Percentiles rank a stretch among this genome's conserved stretches.
Evolutionary conservation across 2,113 vertebrate species (phyloP).

Genomic region (Labeo catla): DNA sequence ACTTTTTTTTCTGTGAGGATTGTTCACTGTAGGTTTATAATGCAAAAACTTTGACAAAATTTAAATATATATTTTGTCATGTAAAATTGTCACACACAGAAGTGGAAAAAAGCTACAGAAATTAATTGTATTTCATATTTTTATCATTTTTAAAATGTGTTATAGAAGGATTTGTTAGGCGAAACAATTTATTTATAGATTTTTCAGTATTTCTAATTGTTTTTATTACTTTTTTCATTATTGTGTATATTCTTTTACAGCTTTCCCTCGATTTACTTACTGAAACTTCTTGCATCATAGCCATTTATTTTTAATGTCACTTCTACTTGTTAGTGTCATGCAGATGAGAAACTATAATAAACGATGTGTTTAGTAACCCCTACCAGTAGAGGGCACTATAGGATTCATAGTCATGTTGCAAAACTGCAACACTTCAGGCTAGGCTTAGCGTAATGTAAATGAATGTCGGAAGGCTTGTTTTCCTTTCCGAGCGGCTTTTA

Average conservation of each 20-base stretch:
- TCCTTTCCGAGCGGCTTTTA: background rate
- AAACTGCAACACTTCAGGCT: background rate
- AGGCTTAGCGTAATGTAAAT: background rate
- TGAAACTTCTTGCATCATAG: background rate
- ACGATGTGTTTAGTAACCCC: background rate
- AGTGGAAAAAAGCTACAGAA: background rate
- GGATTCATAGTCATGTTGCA: conserved; percentile 7
- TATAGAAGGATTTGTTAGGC: background rate
- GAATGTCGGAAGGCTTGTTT: background rate
- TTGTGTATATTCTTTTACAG: background rate
- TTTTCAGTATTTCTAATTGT: background rate
- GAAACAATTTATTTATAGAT: background rate
- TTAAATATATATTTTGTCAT: background rate
- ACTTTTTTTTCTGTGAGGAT: background rate
- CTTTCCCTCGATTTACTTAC: background rate
- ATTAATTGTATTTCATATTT: background rate
- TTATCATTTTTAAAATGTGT: background rate
- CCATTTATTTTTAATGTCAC: background rate
- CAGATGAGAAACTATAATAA: background rate
- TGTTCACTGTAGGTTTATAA: background rate
- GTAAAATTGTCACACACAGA: background rate
- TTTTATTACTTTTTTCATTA: background rate
- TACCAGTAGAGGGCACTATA: conserved; percentile 35
- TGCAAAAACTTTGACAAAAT: background rate
- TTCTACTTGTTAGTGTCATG: background rate